Base-by-base conservation (phyloP, 1,140 invertebrate species). In the Goniozus legneri region DNA sequence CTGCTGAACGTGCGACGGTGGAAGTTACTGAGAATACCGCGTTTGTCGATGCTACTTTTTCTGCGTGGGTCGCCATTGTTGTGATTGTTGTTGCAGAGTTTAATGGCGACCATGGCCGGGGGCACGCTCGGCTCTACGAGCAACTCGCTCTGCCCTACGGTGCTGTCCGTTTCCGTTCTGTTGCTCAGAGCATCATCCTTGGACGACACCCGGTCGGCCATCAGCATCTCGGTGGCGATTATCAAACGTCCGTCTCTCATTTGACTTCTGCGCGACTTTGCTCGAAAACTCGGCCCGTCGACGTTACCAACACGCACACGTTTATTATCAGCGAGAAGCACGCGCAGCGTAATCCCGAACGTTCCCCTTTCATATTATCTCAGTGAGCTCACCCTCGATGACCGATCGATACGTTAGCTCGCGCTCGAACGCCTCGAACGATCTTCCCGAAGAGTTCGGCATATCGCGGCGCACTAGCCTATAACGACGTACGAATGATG, bases 1-100 rank as follows among this genome's bases (percentile, higher is more conserved):
- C 58, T 64, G 45, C 55, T 68, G 22, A 58, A 57, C 10, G 66
- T 62, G 32, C 66, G 46, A 19, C 60, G 58, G 24, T 65, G 64
- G 32, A 64, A 63, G 14, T 44, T 63, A 33, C 51, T 52, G 2
- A 65, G 39, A 18, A 59, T 51, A 3, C 62, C 47, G 0, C 44
- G 53, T 20, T 49, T 65, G 8, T 36, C 40, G 24, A 8, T 34
- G 39, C 44, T 19, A 10, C 12, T 31, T 16, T 45, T 38, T 18
- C 43, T 36, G 3, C n/a, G n/a, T n/a, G n/a, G n/a, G n/a, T n/a
- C n/a, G n/a, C n/a, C n/a, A n/a, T n/a, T n/a, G n/a, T n/a, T n/a
- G n/a, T n/a, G n/a, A n/a, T n/a, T n/a, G n/a, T 59, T 54, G 12
- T 57, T 50, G 46, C 46, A 53, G 18, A 62, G 34, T 38, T 62